phyloP scores from a whole-genome alignment of 2,113 vertebrate genomes.

The Artemisiospiza belli region DNA sequence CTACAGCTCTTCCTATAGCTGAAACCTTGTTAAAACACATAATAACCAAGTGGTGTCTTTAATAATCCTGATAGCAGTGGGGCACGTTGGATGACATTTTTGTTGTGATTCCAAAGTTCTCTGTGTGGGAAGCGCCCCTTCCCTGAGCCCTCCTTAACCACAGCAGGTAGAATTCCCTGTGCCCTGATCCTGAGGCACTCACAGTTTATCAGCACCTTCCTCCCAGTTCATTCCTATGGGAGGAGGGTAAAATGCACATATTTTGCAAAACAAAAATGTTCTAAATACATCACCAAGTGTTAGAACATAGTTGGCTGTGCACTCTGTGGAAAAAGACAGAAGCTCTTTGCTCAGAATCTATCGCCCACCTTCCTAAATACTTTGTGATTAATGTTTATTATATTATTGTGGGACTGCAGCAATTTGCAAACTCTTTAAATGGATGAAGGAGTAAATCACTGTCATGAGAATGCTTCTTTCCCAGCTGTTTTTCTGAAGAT shows the following conservation, averaged over 20 bases:
- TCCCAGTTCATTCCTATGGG: background rate
- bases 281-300: background rate
- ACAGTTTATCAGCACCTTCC: background rate
- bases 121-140: background rate
- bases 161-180: background rate
- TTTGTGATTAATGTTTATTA: background rate
- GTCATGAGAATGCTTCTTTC: background rate
- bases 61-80: background rate
- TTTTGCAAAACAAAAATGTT: background rate
- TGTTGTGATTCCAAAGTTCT: background rate
- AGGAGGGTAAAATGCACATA: background rate
- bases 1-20: background rate
- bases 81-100: background rate
- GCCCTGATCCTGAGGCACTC: background rate
- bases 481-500: background rate
- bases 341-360: background rate
- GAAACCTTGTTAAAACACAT: background rate
- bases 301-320: background rate
- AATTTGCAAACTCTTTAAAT: background rate
- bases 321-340: background rate
- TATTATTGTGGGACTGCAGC: background rate
- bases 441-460: background rate
- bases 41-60: background rate
- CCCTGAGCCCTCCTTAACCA: fast-evolving
- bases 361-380: background rate